These are phyloP conservation scores for Pachyseris speciosa DNA, from an alignment of 64 coral and sea anemone genomes.

Conservation along the genomic window DNA sequence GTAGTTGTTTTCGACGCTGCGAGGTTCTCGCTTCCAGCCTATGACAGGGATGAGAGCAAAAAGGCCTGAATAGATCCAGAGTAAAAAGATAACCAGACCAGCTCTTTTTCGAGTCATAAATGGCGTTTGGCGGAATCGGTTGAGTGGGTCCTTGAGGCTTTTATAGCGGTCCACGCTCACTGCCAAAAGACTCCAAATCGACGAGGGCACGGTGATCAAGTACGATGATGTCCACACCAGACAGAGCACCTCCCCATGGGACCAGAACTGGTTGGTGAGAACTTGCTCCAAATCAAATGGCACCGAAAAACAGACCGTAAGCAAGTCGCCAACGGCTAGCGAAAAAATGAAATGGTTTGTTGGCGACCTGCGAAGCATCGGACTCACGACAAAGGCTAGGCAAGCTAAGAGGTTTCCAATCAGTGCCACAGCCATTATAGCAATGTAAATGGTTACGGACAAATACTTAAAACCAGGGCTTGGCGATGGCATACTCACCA, in stretches of 20 bases:
- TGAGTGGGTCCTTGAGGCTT: constrained; percentile 74
- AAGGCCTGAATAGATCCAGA: constrained; percentile 80
- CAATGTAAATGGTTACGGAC: neutral
- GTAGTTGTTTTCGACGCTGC: constrained; percentile 1
- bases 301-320: constrained; percentile 32
- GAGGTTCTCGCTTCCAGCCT: constrained; percentile 56
- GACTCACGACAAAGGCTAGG: constrained; percentile 39
- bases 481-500: neutral
- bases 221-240: constrained; percentile 81
- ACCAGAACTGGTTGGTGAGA: constrained; percentile 57
- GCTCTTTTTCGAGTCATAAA: constrained; percentile 90
- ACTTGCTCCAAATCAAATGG: constrained; percentile 87
- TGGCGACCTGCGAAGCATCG: constrained; percentile 18
- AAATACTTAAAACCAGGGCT: neutral
- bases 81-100: constrained; percentile 21
- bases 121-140: constrained; percentile 69
- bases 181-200: constrained; percentile 85
- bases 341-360: constrained; percentile 74
- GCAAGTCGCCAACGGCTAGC: constrained; percentile 45
- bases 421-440: constrained; percentile 10
- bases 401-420: constrained; percentile 53
- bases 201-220: constrained; percentile 79
- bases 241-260: constrained; percentile 69
- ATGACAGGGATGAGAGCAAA: constrained; percentile 81
- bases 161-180: constrained; percentile 93